These are phyloP conservation scores for Mormyrus lacerda DNA, from an alignment of 2,113 vertebrate genomes.

Conservation along the genomic window DNA sequence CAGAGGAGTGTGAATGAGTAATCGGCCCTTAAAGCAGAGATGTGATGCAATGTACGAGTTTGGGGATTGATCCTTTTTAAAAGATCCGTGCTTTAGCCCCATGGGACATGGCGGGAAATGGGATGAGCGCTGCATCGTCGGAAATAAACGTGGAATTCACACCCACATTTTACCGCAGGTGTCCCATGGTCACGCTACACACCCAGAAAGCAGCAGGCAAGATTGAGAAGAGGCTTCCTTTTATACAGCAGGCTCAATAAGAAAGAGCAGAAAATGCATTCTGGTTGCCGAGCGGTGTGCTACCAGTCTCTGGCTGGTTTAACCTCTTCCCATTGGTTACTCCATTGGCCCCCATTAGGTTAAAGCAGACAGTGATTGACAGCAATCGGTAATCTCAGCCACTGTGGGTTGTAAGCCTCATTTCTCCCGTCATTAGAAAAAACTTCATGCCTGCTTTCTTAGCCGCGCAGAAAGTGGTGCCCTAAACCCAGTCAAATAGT, in stretches of 20 bases:
- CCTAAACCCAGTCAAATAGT: neutral
- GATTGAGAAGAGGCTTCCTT: neutral
- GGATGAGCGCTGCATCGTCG: neutral
- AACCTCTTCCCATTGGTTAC: neutral
- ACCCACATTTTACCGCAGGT: neutral
- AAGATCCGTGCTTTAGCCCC: neutral
- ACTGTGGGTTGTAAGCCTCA: neutral
- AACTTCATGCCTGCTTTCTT: neutral
- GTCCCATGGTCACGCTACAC: neutral
- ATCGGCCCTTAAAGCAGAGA: neutral
- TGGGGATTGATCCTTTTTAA: neutral
- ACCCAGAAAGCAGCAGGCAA: neutral
- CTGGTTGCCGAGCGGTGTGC: neutral
- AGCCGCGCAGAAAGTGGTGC: neutral
- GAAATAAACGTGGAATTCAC: neutral
- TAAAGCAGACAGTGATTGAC: neutral
- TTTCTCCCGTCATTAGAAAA: neutral
- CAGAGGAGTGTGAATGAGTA: constrained; percentile 1
- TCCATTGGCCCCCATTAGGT: neutral
- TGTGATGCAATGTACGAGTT: neutral
- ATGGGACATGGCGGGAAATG: neutral
- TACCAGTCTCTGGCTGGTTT: neutral
- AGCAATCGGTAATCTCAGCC: neutral
- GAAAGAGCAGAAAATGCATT: neutral
- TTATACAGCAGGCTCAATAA: neutral